Base-by-base conservation (phyloP, 2,797 vertebrate genomes). In the Eospalax fontanierii region DNA sequence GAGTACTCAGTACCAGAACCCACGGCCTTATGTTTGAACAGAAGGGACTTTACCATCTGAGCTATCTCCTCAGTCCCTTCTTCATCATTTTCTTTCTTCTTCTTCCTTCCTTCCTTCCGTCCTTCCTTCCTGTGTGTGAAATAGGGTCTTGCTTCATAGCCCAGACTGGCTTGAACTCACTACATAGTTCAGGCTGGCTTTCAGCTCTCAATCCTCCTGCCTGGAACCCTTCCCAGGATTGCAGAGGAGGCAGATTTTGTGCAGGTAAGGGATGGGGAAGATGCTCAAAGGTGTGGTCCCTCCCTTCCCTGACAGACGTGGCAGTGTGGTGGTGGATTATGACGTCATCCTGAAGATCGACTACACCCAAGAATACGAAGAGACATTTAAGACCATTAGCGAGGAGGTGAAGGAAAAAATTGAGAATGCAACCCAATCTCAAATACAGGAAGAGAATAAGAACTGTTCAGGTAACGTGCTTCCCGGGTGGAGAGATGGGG, bases 251-350 rank as follows among this genome's bases (percentile, higher is more conserved):
- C n/a, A 54, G 16, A 46, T 8, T 4, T n/a, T n/a, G 11, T 40
- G 65, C 63, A 40, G 86, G 38, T 54, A 63, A 70, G 33, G 28
- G 38, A 33, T 22, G 4, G 14, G n/a, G 24, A 54, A 33, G 57
- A n/a, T 12, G 30, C 86, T 73, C n/a, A 28, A 30, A 5, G 2
- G 18, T 4, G 1, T 46, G 40, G 16, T 43, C 8, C 5, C 57
- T 46, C 26, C 63, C 12, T 43, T 54, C 50, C 22, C 74, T 11
- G 6, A 54, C 46, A 97, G 97, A 5, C 2, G 0, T 4, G 97
- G 96, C 96, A 97, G 96, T 3, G 91, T 97, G 74, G 90, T 96
- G 63, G 97, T 97, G 21, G 85, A 96, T 2, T 93, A 97, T 26
- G 74, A 97, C 0, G 16, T 97, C 70, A 18, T 95, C 50, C 74